Percentiles rank a stretch among this genome's conserved stretches.
Evolutionary conservation across 92 coral and sea anemone species (phyloP).

Genomic region (Umimayanthus kanabou): DNA sequence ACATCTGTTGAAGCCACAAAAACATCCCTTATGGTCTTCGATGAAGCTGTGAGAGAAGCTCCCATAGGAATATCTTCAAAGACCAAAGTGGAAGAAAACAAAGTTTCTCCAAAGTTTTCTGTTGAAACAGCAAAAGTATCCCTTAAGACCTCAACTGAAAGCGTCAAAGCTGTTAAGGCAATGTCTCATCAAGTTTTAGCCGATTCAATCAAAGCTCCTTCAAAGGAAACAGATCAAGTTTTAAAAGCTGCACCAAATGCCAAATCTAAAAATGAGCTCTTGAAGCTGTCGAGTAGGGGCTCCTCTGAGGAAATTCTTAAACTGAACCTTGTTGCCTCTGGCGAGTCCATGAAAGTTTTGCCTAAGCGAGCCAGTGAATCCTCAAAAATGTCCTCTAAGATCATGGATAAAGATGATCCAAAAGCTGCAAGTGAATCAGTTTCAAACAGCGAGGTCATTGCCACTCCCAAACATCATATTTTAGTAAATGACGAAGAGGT

Average conservation of each 20-base stretch:
- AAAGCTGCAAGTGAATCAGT: neutral
- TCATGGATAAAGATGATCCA: neutral
- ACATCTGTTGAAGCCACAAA: conserved; percentile 38
- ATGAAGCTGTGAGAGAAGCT: neutral
- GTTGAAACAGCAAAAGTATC: conserved; percentile 30
- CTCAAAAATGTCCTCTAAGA: neutral
- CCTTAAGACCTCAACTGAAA: neutral
- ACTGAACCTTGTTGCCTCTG: conserved; percentile 31
- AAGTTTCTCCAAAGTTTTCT: conserved; percentile 33
- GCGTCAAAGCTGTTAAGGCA: neutral
- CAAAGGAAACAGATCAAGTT: conserved; percentile 17
- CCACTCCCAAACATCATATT: neutral
- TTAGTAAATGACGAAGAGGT: neutral
- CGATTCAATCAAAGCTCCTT: conserved; percentile 9
- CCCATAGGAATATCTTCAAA: conserved; percentile 27
- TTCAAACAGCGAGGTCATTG: neutral
- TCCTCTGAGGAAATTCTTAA: conserved; percentile 28
- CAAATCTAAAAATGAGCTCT: conserved; percentile 27
- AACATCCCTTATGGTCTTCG: neutral
- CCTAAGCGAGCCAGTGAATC: neutral
- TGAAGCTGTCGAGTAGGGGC: conserved; percentile 13
- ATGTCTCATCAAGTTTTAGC: neutral
- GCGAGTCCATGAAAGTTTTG: conserved; percentile 37
- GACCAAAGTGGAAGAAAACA: neutral
- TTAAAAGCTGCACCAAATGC: conserved; percentile 12